Conservation (phyloP, 2,888 invertebrate genomes). For the Drosophila mettleri region DNA sequence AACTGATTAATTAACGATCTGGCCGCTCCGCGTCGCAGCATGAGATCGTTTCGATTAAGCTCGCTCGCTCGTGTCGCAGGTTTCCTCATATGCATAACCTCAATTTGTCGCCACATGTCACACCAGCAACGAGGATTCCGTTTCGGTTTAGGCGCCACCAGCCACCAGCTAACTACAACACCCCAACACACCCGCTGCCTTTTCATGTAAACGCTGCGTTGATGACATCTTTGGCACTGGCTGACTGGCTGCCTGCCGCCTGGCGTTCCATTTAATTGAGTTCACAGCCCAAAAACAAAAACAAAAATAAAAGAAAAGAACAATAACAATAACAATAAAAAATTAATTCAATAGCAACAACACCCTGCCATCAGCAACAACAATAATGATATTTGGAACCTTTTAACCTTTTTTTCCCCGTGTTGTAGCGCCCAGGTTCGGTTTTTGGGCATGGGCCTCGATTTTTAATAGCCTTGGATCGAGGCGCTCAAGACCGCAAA, state of each 20-base stretch:
- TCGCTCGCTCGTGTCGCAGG: slow-evolving; percentile 6
- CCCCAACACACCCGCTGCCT: slow-evolving; percentile 16
- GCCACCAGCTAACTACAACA: slow-evolving; percentile 44
- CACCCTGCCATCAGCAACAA: slow-evolving; percentile 42
- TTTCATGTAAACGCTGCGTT: slow-evolving; percentile 44
- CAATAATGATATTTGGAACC: slow-evolving; percentile 68
- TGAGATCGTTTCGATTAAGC: slow-evolving; percentile 38
- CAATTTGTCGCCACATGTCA: slow-evolving; percentile 77
- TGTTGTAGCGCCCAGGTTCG: slow-evolving; percentile 41
- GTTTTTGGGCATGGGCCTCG: slow-evolving; percentile 38
- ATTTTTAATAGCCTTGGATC: slow-evolving; percentile 60
- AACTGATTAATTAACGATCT: slow-evolving; percentile 55
- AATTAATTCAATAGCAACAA: slow-evolving; percentile 76
- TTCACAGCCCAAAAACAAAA: slow-evolving; percentile 75
- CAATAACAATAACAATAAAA: slow-evolving; percentile 74
- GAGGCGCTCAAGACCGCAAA: slow-evolving; percentile 49
- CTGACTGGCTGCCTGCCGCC: slow-evolving; percentile 47
- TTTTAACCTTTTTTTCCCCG: slow-evolving; percentile 73
- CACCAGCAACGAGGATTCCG: slow-evolving; percentile 48
- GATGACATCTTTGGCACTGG: slow-evolving; percentile 72
- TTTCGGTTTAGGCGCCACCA: slow-evolving; percentile 68
- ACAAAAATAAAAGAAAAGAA: slow-evolving; percentile 48
- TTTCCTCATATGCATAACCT: slow-evolving; percentile 57
- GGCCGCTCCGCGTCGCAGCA: slow-evolving; percentile 28
- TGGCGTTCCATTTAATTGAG: slow-evolving; percentile 79